These are phyloP conservation scores for Xylophagus ater DNA, from an alignment of 2,888 invertebrate genomes.

Conservation along the genomic window DNA sequence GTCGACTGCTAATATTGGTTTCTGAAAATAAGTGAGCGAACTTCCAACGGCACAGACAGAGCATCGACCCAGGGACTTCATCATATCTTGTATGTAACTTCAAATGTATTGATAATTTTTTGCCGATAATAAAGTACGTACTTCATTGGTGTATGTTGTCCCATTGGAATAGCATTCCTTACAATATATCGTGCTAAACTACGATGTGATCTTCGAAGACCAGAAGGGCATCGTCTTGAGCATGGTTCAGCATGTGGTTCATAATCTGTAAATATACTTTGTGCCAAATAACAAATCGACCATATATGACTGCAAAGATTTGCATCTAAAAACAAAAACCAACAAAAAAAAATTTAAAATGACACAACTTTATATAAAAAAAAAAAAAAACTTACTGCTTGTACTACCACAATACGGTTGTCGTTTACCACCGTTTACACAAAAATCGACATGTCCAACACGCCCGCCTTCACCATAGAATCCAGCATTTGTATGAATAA, in stretches of 20 bases:
- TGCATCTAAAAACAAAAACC: conserved; percentile 42
- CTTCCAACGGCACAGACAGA: too few relatives aligned
- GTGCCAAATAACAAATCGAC: conserved; percentile 69
- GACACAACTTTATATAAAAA: background rate
- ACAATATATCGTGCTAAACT: conserved; percentile 37
- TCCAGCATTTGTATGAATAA: conserved; percentile 69
- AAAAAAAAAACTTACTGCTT: conserved; percentile 43
- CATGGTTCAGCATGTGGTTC: conserved; percentile 55
- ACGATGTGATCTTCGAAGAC: conserved; percentile 36
- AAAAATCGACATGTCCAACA: conserved; percentile 68
- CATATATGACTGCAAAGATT: conserved; percentile 72
- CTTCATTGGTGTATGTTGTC: conserved; percentile 61
- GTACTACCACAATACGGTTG: conserved; percentile 66
- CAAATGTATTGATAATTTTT: too few relatives aligned
- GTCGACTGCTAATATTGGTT: too few relatives aligned
- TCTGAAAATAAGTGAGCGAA: too few relatives aligned
- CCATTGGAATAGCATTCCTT: conserved; percentile 51
- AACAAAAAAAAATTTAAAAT: background rate
- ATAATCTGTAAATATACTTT: conserved; percentile 51
- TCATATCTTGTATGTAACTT: too few relatives aligned
- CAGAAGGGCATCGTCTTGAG: conserved; percentile 58
- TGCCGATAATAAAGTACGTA: too few relatives aligned
- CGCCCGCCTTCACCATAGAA: conserved; percentile 64
- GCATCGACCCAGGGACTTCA: too few relatives aligned
- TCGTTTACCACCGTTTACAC: conserved; percentile 61